Conservation (phyloP, 1,140 invertebrate genomes). For the Drosophila aff. region DNA sequence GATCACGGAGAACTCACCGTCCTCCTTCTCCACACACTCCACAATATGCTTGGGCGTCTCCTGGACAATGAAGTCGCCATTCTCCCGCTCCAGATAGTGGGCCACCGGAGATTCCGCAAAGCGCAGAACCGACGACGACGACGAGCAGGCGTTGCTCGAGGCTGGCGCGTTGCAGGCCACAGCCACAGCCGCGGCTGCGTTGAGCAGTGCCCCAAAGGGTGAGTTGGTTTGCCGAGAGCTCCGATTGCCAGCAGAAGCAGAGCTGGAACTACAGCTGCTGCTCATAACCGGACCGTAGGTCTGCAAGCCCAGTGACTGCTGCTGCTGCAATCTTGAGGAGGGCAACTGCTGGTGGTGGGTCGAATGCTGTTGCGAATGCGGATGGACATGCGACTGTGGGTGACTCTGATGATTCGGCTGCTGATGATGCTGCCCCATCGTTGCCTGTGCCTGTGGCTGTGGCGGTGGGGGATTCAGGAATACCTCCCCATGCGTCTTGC, state of each 20-base stretch:
- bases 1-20: constrained; percentile 83
- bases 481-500: constrained; percentile 64
- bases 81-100: constrained; percentile 81
- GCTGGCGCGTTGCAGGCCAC: constrained; percentile 63
- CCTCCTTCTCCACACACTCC: constrained; percentile 81
- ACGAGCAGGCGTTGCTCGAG: constrained; percentile 41
- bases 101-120: constrained; percentile 82
- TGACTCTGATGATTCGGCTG: constrained; percentile 35
- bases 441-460: constrained; percentile 39
- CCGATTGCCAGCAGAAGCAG: constrained; percentile 12
- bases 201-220: constrained; percentile 66
- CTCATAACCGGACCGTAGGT: constrained; percentile 12
- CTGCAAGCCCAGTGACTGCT: constrained; percentile 22
- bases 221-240: constrained; percentile 65
- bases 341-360: constrained; percentile 13
- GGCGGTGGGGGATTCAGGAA: constrained; percentile 73
- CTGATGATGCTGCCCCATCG: constrained; percentile 16
- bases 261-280: constrained; percentile 22
- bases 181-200: constrained; percentile 70
- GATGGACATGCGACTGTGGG: constrained; percentile 17
- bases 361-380: constrained; percentile 26
- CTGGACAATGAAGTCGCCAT: constrained; percentile 84
- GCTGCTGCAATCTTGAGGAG: constrained; percentile 22
- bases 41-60: constrained; percentile 84
- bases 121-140: constrained; percentile 62